phyloP scores from a whole-genome alignment of 1,140 invertebrate species.

The Harlomillsia oculata region DNA sequence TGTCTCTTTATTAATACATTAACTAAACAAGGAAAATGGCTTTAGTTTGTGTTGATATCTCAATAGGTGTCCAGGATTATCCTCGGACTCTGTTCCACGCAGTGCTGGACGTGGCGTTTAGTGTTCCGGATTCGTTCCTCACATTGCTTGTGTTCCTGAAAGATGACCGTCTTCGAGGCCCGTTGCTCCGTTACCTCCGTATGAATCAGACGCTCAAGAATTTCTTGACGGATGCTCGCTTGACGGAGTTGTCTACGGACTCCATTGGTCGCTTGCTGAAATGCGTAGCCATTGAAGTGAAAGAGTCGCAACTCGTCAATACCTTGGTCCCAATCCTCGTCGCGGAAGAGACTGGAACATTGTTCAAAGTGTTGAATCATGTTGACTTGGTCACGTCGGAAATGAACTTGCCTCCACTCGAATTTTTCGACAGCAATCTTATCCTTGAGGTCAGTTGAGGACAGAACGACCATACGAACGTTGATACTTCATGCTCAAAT shows the following conservation, averaged over 20 bases:
- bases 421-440: slow-evolving; percentile 23
- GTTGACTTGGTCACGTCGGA: slow-evolving; percentile 14
- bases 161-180: slow-evolving; percentile 9
- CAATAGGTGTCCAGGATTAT: slow-evolving; percentile 16
- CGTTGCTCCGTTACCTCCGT: slow-evolving; percentile 19
- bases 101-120: slow-evolving; percentile 17
- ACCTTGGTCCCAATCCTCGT: slow-evolving; percentile 12
- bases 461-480: too few relatives aligned
- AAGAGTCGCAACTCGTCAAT: background rate
- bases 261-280: slow-evolving; percentile 26
- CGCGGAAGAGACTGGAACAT: slow-evolving; percentile 1
- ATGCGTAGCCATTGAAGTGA: slow-evolving; percentile 29
- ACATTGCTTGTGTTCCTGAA: slow-evolving; percentile 20
- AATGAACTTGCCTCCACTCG: slow-evolving; percentile 14
- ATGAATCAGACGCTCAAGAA: slow-evolving; percentile 21
- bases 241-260: background rate
- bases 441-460: background rate
- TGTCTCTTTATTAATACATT: background rate
- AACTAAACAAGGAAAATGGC: background rate
- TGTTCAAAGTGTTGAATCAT: slow-evolving; percentile 19
- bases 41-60: background rate
- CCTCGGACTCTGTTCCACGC: slow-evolving; percentile 27
- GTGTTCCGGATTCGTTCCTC: slow-evolving; percentile 15
- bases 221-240: slow-evolving; percentile 1
- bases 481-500: too few relatives aligned